phyloP scores from a whole-genome alignment of 2,113 vertebrate species.

The Actinemys pallida region DNA sequence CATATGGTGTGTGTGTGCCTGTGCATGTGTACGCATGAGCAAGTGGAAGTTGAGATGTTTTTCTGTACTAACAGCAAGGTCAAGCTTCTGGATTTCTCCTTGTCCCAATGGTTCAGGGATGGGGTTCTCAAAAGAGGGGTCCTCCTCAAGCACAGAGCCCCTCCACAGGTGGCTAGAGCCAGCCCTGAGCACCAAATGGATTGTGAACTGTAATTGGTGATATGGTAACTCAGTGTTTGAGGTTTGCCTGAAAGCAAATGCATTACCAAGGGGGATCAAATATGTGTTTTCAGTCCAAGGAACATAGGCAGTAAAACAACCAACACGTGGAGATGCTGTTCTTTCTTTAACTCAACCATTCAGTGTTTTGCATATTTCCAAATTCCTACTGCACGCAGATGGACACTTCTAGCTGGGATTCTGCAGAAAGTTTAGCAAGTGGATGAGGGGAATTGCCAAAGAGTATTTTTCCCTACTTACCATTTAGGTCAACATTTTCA shows the following conservation, averaged over 20 bases:
- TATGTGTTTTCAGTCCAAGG: neutral
- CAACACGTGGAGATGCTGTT: neutral
- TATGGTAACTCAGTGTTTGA: neutral
- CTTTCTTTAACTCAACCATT: neutral
- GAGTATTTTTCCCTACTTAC: neutral
- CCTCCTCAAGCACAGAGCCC: neutral
- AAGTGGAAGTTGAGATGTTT: neutral
- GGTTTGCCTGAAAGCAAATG: slow-evolving; percentile 16
- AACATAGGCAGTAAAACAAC: neutral
- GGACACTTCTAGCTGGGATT: neutral
- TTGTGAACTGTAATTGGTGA: slow-evolving; percentile 41
- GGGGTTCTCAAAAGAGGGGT: neutral
- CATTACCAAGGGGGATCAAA: slow-evolving; percentile 9
- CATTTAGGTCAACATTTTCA: neutral
- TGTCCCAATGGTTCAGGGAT: neutral
- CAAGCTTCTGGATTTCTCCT: neutral
- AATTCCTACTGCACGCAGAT: neutral
- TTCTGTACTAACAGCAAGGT: neutral
- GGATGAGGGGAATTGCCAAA: too few species aligned
- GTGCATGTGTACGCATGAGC: neutral
- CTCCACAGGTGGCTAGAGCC: neutral
- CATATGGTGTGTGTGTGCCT: neutral
- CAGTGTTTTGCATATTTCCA: neutral
- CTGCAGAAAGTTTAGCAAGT: neutral
- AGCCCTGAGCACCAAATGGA: neutral